A percentile compares a stretch with the other conserved stretches of the same genome.
These are phyloP conservation scores for Pedionomus torquatus DNA, from an alignment of 2,113 vertebrate genomes.

Conservation along the genomic window DNA sequence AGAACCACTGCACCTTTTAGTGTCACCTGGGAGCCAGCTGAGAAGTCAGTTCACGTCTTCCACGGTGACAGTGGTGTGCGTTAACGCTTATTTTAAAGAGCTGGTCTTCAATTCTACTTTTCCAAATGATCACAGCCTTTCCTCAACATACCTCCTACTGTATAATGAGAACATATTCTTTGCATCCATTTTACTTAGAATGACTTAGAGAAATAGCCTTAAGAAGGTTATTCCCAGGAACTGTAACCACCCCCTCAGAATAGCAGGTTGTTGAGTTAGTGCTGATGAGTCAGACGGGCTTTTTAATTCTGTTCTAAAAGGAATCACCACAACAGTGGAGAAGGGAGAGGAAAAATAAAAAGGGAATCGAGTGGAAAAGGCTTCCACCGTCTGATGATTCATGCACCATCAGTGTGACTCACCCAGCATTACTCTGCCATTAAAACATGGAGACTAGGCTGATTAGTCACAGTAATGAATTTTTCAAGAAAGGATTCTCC, in stretches of 20 bases:
- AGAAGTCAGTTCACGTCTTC: not conserved
- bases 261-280: slow-evolving; percentile 79
- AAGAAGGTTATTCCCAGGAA: slow-evolving; percentile 79
- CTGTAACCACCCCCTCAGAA: slow-evolving; percentile 79
- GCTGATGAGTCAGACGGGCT: slow-evolving; percentile 80
- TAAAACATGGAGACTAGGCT: slow-evolving; percentile 76
- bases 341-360: slow-evolving; percentile 72
- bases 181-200: slow-evolving; percentile 47
- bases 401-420: slow-evolving; percentile 72
- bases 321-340: slow-evolving; percentile 79
- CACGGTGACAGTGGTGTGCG: not conserved
- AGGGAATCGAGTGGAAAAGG: slow-evolving; percentile 79
- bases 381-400: slow-evolving; percentile 80
- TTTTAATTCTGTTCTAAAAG: slow-evolving; percentile 81
- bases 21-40: not conserved
- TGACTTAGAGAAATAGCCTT: slow-evolving; percentile 64
- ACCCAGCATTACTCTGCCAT: slow-evolving; percentile 72
- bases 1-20: fast-evolving
- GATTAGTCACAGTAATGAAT: slow-evolving; percentile 83
- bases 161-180: slow-evolving; percentile 58
- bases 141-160: slow-evolving; percentile 58
- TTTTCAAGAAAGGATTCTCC: slow-evolving; percentile 85
- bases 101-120: not conserved
- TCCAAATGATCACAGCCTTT: slow-evolving; percentile 41
- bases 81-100: not conserved